Conservation (phyloP, 2,113 vertebrate species). For the Cricetomys ansorgei region DNA sequence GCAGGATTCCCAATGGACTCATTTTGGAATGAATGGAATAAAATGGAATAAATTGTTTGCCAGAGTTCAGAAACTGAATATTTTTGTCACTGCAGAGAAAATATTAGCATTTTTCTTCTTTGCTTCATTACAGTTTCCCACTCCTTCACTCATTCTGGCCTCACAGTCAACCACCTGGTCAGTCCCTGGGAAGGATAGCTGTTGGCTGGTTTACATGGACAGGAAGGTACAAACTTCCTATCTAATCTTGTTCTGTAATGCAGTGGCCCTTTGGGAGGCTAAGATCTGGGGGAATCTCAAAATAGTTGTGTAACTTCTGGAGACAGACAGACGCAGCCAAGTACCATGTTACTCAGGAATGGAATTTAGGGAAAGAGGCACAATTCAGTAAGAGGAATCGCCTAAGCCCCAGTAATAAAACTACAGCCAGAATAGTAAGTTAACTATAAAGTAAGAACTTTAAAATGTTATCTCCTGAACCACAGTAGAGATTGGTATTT, state of each 20-base stretch:
- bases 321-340: not conserved
- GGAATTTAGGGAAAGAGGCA: constrained; percentile 2
- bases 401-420: constrained; percentile 19
- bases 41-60: constrained; percentile 54
- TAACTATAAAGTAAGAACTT: constrained; percentile 26
- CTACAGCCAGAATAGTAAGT: not conserved
- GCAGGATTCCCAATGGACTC: not conserved
- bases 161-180: not conserved
- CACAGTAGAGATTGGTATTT: not conserved
- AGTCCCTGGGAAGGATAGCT: not conserved
- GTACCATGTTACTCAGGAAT: not conserved
- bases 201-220: constrained; percentile 14
- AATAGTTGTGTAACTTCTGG: not conserved
- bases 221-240: not conserved
- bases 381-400: not conserved
- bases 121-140: not conserved
- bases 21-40: constrained; percentile 49
- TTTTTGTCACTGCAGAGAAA: constrained; percentile 38
- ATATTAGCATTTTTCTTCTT: constrained; percentile 35
- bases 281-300: not conserved
- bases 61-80: constrained; percentile 4
- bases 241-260: constrained; percentile 6
- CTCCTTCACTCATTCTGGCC: not conserved
- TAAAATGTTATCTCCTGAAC: constrained; percentile 40
- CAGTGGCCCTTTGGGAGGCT: not conserved